These are phyloP conservation scores for Orgyia antiqua DNA, from an alignment of 2,888 invertebrate species.

Conservation along the genomic window DNA sequence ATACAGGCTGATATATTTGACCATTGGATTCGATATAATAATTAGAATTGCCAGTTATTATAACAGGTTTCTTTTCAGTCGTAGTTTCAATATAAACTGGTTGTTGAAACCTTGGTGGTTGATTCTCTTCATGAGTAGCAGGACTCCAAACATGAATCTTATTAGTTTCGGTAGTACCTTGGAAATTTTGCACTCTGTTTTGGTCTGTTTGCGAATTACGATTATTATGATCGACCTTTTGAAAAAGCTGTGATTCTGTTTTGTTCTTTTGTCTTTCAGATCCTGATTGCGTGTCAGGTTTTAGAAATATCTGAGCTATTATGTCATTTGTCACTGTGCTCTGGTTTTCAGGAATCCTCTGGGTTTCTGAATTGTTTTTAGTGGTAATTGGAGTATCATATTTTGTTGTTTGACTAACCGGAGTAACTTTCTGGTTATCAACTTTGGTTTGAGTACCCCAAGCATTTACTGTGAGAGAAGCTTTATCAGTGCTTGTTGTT, in stretches of 20 bases:
- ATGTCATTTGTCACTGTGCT: no score
- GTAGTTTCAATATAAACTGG: slow-evolving; percentile 1
- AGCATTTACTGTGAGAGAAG: not conserved
- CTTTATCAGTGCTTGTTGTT: not conserved
- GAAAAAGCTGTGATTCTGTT: no score
- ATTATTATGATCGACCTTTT: no score
- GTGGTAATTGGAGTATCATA: not conserved
- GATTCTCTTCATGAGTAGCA: not conserved
- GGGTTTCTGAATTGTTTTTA: not conserved
- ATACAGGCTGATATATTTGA: not conserved
- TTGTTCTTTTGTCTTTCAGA: no score
- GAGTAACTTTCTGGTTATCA: not conserved
- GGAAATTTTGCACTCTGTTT: not conserved
- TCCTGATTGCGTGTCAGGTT: no score
- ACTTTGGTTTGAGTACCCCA: not conserved
- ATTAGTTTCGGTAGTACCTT: slow-evolving; percentile 1
- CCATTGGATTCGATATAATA: slow-evolving; percentile 1
- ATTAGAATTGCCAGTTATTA: not conserved
- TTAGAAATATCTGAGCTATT: no score
- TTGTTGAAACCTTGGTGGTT: not conserved
- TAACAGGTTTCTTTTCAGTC: not conserved
- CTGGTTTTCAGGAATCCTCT: no score
- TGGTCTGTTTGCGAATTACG: no score
- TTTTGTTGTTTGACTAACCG: slow-evolving; percentile 1
- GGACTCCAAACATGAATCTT: not conserved